phyloP scores from a whole-genome alignment of 64 coral and sea anemone species.

The Pocillopora damicornis region DNA sequence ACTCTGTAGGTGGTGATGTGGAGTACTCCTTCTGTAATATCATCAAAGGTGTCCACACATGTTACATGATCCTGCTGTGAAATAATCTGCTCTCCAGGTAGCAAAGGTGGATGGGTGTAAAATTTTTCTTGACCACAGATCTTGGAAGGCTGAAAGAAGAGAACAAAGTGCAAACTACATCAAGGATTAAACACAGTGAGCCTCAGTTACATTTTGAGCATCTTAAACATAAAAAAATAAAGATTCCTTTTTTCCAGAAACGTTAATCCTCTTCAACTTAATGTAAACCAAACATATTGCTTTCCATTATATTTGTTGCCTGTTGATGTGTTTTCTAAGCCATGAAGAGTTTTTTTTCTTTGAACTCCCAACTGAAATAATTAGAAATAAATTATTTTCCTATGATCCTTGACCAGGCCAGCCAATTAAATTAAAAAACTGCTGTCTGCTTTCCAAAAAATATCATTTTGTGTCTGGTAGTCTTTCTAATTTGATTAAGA shows the following conservation, averaged over 20 bases:
- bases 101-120: conserved; percentile 68
- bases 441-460: too few species aligned
- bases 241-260: not conserved
- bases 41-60: conserved; percentile 67
- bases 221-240: not conserved
- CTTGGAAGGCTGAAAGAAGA: conserved; percentile 36
- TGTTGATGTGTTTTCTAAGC: too few species aligned
- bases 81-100: conserved; percentile 78
- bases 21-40: conserved; percentile 61
- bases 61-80: conserved; percentile 76
- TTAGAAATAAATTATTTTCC: not conserved
- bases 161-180: not conserved
- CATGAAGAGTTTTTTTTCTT: too few species aligned
- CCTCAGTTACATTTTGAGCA: too few species aligned
- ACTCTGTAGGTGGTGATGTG: conserved; percentile 83
- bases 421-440: not conserved
- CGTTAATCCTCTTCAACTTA: too few species aligned
- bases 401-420: not conserved
- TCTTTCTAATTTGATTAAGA: too few species aligned
- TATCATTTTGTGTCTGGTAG: too few species aligned
- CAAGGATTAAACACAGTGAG: too few species aligned
- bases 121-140: conserved; percentile 38
- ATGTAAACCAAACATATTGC: too few species aligned
- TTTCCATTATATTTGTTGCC: too few species aligned
- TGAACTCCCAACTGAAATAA: not conserved